phyloP scores from a whole-genome alignment of 2,888 invertebrate genomes.

The Phengaris arion region DNA sequence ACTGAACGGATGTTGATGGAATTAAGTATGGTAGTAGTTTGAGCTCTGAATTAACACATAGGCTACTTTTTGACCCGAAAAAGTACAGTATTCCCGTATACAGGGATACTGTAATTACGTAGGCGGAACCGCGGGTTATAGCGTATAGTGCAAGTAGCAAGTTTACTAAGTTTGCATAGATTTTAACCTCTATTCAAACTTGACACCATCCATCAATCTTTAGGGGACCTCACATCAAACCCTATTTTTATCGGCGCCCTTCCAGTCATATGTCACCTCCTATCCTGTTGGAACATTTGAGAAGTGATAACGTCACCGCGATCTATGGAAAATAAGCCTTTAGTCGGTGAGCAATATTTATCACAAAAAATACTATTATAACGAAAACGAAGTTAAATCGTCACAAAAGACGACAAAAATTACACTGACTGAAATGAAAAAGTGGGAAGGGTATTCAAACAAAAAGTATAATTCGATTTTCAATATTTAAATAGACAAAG shows the following conservation, averaged over 20 bases:
- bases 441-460: background rate
- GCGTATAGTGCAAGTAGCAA: background rate
- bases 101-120: too few relatives aligned
- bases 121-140: too few relatives aligned
- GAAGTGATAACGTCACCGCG: background rate
- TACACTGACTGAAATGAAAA: slow-evolving; percentile 5
- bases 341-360: background rate
- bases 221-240: background rate
- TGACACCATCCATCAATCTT: slow-evolving; percentile 2
- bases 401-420: background rate
- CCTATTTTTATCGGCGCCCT: slow-evolving; percentile 8
- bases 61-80: too few relatives aligned
- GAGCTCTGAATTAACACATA: too few relatives aligned
- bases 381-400: background rate
- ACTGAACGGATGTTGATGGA: too few relatives aligned
- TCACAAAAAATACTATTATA: background rate
- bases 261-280: slow-evolving; percentile 7
- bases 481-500: slow-evolving; percentile 17
- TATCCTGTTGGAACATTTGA: slow-evolving; percentile 16
- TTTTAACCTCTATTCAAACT: slow-evolving; percentile 4
- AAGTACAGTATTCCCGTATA: too few relatives aligned
- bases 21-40: too few relatives aligned
- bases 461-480: slow-evolving; percentile 14
- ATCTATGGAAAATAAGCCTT: background rate
- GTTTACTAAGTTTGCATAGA: background rate